Conservation (phyloP, 2,113 vertebrate genomes). For the Andinoacara biseriatus region DNA sequence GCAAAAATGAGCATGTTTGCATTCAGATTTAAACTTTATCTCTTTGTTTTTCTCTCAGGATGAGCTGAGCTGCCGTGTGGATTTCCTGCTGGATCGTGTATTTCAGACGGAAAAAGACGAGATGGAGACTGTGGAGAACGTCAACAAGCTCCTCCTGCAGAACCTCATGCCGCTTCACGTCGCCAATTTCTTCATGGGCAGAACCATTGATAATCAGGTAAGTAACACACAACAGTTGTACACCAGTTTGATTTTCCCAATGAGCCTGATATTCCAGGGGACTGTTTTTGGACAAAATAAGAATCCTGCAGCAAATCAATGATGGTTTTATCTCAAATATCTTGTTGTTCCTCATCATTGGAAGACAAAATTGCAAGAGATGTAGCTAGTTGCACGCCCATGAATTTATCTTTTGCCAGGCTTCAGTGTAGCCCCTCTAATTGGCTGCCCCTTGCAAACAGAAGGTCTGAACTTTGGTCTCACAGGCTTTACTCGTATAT, state of each 20-base stretch:
- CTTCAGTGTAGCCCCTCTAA: not conserved
- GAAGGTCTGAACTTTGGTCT: not conserved
- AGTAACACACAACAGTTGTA: not conserved
- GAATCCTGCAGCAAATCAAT: not conserved
- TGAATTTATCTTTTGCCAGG: not conserved
- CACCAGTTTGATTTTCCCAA: too few relatives aligned
- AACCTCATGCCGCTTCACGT: conserved; percentile 89
- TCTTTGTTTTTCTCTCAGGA: conserved; percentile 73
- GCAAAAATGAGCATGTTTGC: too few relatives aligned
- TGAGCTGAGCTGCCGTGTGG: conserved; percentile 86
- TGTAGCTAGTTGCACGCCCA: not conserved
- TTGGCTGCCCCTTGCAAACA: not conserved
- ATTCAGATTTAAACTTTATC: not conserved
- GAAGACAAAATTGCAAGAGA: not conserved
- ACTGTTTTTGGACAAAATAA: not conserved
- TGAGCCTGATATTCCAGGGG: not conserved
- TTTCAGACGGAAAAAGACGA: conserved; percentile 85
- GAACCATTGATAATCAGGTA: conserved; percentile 86
- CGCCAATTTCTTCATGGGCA: conserved; percentile 86
- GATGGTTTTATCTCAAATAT: too few relatives aligned
- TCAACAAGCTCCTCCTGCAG: conserved; percentile 89
- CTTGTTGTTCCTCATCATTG: too few relatives aligned
- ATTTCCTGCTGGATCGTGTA: conserved; percentile 88
- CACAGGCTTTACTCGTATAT: not conserved
- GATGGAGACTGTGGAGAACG: conserved; percentile 89